These are phyloP conservation scores for Drosophila ananassae DNA, from an alignment of 1,140 invertebrate genomes.

Conservation along the genomic window DNA sequence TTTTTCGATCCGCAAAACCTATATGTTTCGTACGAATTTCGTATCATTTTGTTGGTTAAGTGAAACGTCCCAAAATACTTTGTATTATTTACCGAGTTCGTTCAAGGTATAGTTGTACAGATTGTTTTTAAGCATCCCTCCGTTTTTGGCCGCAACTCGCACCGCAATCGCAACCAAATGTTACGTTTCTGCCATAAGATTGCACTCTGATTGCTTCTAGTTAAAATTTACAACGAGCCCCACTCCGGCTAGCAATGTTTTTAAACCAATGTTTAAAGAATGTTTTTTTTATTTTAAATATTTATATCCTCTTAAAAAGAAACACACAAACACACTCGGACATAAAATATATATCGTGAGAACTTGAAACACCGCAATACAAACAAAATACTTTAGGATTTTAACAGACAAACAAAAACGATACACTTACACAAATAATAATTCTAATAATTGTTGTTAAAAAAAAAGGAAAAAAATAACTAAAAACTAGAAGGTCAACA, in stretches of 20 bases:
- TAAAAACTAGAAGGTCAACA: constrained; percentile 40
- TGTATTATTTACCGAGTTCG: constrained; percentile 4
- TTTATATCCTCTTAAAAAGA: constrained; percentile 36
- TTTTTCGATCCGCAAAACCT: neutral
- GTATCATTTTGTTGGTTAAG: neutral
- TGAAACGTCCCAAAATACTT: neutral
- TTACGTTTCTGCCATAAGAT: constrained; percentile 50
- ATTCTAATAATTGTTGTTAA: constrained; percentile 79
- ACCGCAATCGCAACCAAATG: constrained; percentile 45
- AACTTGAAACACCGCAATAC: constrained; percentile 67
- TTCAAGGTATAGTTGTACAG: constrained; percentile 22
- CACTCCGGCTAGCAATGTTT: constrained; percentile 29
- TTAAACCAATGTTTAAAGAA: neutral
- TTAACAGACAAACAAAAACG: constrained; percentile 48
- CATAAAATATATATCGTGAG: constrained; percentile 40
- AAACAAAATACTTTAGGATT: constrained; percentile 53
- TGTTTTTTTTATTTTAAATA: constrained; percentile 40
- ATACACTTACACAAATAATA: constrained; percentile 69
- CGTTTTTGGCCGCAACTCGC: constrained; percentile 7
- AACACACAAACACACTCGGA: neutral
- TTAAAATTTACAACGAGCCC: constrained; percentile 47
- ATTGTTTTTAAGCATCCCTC: constrained; percentile 17
- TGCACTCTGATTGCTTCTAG: constrained; percentile 45
- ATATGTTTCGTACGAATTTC: no score
- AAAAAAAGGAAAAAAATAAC: constrained; percentile 22